Evolutionary conservation across 2,888 invertebrate species (phyloP), one percentile per base, ranked within the genome.

Genomic region (Entomobrya proxima): DNA sequence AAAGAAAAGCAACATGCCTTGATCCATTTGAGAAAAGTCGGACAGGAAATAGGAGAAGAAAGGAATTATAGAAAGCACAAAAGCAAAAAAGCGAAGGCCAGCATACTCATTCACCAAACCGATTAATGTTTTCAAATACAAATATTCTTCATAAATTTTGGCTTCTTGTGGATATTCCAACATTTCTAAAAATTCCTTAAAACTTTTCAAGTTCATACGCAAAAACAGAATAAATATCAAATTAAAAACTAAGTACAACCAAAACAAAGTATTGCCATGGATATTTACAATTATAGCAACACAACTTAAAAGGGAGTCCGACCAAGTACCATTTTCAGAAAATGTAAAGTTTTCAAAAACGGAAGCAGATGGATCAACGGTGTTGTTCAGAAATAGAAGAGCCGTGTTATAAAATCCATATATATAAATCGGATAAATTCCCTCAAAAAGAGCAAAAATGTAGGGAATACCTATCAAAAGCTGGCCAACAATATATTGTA

Each of bases 71-170:
- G 67, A 67, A 67, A 67, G 15, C 24, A 67, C 37, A 21, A 40
- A n/a, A n/a, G 67, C 18, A 24, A 67, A 67, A n/a, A 44, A 9
- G 13, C 24, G 37, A 6, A 40, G 40, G 37, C 67, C 67, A 24
- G 40, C 9, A n/a, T 24, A 40, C 2, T 13, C 15, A 40, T 40
- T 67, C 21, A 40, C 40, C 37, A 3, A 13, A 4, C 40, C 67
- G 21, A 40, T 24, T 24, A 67, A 24, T 0, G 44, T 40, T 24
- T 67, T 67, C 37, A 67, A 11, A 40, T 40, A 67, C 21, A 44
- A 24, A n/a, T 67, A 67, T 40, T 67, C 67, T 2, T 67, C n/a
- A n/a, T 67, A 67, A 1, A 67, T 1, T 40, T 67, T 61, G 30
- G 30, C 1, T 32, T n/a, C n/a, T 7, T 5, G 21, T 5, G 9